Evolutionary conservation across 2,888 invertebrate species (phyloP).

Genomic region (Drosophila mimica): DNA sequence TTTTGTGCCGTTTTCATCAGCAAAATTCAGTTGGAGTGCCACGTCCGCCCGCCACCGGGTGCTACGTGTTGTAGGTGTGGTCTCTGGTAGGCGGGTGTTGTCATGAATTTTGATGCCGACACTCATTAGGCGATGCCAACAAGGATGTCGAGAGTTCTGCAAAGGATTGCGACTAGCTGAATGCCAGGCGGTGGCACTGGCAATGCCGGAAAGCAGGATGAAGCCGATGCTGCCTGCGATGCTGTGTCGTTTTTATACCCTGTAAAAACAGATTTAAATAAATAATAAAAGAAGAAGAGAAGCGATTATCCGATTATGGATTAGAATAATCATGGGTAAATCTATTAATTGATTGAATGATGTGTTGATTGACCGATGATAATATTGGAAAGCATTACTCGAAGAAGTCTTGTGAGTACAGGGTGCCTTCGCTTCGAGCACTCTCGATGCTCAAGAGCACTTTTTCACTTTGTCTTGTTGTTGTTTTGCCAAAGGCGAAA

Average conservation of each 20-base stretch:
- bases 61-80: conserved; percentile 15
- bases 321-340: neutral
- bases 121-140: conserved; percentile 71
- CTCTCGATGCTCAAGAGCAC: neutral
- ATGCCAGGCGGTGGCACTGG: conserved; percentile 12
- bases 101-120: conserved; percentile 78
- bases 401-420: neutral
- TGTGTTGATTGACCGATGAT: neutral
- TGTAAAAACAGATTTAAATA: neutral
- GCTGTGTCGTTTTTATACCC: conserved; percentile 1
- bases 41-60: conserved; percentile 4
- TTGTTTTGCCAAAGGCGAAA: conserved; percentile 57
- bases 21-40: conserved; percentile 53
- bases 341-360: neutral
- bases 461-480: conserved; percentile 17
- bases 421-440: neutral
- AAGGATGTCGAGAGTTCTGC: conserved; percentile 56
- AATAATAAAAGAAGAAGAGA: too few relatives aligned
- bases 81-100: conserved; percentile 58
- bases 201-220: conserved; percentile 21
- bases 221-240: conserved; percentile 18
- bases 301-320: neutral
- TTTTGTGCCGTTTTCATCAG: conserved; percentile 81
- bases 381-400: neutral
- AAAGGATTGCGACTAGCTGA: conserved; percentile 69